Evolutionary conservation across 2,888 invertebrate genomes (phyloP).

Genomic region (Notocelia uddmanniana): DNA sequence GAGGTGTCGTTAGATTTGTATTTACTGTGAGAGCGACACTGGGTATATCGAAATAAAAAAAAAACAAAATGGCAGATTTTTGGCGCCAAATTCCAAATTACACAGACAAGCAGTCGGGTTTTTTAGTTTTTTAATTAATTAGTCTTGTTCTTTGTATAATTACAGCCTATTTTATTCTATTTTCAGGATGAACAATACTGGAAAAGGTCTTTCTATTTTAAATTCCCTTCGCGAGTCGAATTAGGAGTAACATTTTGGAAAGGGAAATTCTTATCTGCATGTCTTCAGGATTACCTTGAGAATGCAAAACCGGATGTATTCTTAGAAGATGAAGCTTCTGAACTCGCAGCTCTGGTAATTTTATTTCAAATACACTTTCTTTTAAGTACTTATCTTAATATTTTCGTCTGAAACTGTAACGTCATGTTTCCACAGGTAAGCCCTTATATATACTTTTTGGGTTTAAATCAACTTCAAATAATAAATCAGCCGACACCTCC

Average conservation of each 20-base stretch:
- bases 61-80: too few species aligned
- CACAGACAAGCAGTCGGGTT: too few species aligned
- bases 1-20: too few species aligned
- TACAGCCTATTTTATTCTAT: conserved; percentile 18
- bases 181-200: conserved; percentile 88
- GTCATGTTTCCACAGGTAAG: conserved; percentile 66
- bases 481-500: conserved; percentile 80
- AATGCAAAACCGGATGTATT: conserved; percentile 75
- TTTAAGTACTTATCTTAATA: not conserved
- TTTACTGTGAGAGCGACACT: too few species aligned
- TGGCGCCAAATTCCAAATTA: too few species aligned
- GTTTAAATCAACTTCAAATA: conserved; percentile 82
- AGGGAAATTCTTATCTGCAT: conserved; percentile 81
- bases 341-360: conserved; percentile 70
- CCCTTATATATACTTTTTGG: conserved; percentile 81
- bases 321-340: conserved; percentile 72
- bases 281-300: conserved; percentile 78
- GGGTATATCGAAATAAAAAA: too few species aligned
- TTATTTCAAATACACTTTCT: not conserved
- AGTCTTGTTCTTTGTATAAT: too few species aligned
- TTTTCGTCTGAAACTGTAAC: not conserved
- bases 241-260: conserved; percentile 86
- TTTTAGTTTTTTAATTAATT: too few species aligned
- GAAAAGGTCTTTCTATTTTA: conserved; percentile 81
- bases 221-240: conserved; percentile 70